Base-by-base conservation (phyloP, 64 coral and sea anemone genomes). In the Stylophora pistillata region DNA sequence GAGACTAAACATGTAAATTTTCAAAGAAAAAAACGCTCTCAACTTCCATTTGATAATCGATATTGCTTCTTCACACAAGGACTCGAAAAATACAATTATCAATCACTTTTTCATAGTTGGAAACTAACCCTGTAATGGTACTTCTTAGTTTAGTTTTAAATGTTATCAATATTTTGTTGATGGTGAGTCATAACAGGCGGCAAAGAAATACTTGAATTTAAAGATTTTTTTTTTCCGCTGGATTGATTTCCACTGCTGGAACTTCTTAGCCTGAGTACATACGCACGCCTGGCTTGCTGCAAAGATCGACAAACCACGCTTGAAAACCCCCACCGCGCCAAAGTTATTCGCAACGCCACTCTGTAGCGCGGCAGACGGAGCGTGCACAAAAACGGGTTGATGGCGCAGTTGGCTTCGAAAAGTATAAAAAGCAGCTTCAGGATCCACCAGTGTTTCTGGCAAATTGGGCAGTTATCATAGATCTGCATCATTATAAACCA, bases 401-500 rank as follows among this genome's bases (percentile, higher is more conserved):
- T 16, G 15, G 94, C 90, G 58, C 87, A 96, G 60, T 96, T 96
- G 10, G 86, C 64, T 79, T 96, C 79, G 76, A 96, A 92, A 25
- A 89, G 32, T 3, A 96, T 81, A 61, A 96, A 96, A 1, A 89
- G 56, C 23, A 89, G 87, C 37, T 89, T 92, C 56, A 93, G 78
- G 3, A 93, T 66, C 90, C 90, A 96, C 17, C 72, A 77, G 28
- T 96, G 65, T 70, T 58, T 71, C 55, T 76, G 30, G 25, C 90
- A 96, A 34, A 27, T 41, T 33, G 34, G n/a, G 20, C 90, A 93
- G 23, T 93, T 73, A 0, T 91, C 79, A 85, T 56, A 90, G 20
- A 96, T 62, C 78, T 96, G 94, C 87, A 93, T 96, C 90, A 89
- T 80, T 30, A 85, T 21, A 34, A 87, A 91, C 94, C 94, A 96